Percentiles rank a stretch among this genome's conserved stretches.
Evolutionary conservation across 2,797 vertebrate species (phyloP).

Genomic region (Anomalospiza imberbis): DNA sequence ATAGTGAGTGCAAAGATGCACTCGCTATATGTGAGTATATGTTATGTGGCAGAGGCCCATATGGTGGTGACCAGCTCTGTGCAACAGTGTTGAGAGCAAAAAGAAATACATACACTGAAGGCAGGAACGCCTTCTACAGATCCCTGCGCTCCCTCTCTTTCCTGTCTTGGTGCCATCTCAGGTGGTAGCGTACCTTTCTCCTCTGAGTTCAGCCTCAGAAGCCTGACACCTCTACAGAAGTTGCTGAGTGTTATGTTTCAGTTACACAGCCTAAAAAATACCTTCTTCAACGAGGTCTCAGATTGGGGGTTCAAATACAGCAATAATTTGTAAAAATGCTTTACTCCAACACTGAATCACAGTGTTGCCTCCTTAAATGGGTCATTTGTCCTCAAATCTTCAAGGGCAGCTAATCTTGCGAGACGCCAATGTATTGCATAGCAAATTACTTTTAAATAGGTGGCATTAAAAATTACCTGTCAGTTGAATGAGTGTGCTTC

Average conservation of each 20-base stretch:
- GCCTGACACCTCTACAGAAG: not conserved
- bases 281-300: not conserved
- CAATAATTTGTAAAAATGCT: not conserved
- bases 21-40: not conserved
- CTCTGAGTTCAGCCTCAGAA: not conserved
- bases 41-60: not conserved
- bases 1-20: not conserved
- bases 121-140: not conserved
- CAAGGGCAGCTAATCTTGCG: not conserved
- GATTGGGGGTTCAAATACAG: not conserved
- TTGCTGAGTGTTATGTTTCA: rapidly evolving
- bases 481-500: not conserved
- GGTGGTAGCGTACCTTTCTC: not conserved
- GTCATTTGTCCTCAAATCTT: not conserved
- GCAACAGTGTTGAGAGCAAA: not conserved
- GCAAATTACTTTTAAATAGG: not conserved
- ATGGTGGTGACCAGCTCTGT: not conserved
- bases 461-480: not conserved
- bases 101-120: not conserved
- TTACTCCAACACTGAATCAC: not conserved
- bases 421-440: not conserved
- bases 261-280: not conserved
- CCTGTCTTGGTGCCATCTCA: rapidly evolving
- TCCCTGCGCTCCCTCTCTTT: not conserved
- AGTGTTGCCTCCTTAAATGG: not conserved